These are phyloP conservation scores for Semicossyphus pulcher DNA, from an alignment of 2,113 vertebrate species.

Conservation along the genomic window DNA sequence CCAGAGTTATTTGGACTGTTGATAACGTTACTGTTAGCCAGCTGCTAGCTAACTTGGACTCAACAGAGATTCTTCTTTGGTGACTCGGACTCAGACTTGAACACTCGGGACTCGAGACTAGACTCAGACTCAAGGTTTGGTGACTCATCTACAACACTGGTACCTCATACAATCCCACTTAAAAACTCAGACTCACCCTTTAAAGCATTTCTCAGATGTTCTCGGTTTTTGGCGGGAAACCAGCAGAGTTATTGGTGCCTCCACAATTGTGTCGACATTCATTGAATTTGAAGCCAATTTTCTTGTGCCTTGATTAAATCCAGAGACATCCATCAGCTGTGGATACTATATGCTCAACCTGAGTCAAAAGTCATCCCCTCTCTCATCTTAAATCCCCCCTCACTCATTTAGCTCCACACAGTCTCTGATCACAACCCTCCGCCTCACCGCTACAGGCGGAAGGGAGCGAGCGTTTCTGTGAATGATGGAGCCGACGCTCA, in stretches of 20 bases:
- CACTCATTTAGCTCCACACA: background rate
- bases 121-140: no score
- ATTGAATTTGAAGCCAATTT: slow-evolving; percentile 63
- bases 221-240: slow-evolving; percentile 7
- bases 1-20: no score
- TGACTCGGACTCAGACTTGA: no score
- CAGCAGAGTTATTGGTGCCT: slow-evolving; percentile 22
- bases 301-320: slow-evolving; percentile 55
- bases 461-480: slow-evolving; percentile 30
- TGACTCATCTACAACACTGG: no score
- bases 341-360: slow-evolving; percentile 21
- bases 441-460: slow-evolving; percentile 24
- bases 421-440: slow-evolving; percentile 15
- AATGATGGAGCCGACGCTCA: slow-evolving; percentile 33
- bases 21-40: no score
- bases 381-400: background rate
- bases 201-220: slow-evolving; percentile 1
- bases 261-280: slow-evolving; percentile 21
- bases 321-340: slow-evolving; percentile 16
- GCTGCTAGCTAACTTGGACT: no score
- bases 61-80: no score
- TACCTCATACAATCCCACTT: no score
- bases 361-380: slow-evolving; percentile 10
- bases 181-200: no score
- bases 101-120: no score